Conservation (phyloP, 2,888 invertebrate genomes). For the Lacanobia oleracea region DNA sequence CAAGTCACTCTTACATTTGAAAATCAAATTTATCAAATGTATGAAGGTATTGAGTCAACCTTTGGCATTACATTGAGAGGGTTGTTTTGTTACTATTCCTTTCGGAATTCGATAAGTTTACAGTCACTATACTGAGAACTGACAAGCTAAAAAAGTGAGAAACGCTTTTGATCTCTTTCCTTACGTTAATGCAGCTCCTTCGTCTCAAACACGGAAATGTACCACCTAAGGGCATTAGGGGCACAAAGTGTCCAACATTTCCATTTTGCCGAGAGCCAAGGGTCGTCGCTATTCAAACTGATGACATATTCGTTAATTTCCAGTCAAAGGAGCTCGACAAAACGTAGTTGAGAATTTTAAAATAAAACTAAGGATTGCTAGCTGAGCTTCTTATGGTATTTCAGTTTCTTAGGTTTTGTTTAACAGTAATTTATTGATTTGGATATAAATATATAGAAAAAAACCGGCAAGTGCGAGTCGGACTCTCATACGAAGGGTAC, state of each 20-base stretch:
- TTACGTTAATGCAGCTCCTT: constrained; percentile 23
- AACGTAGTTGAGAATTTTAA: constrained; percentile 1
- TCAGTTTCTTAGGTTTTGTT: background rate
- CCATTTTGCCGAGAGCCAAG: background rate
- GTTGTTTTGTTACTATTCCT: background rate
- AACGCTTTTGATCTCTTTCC: constrained; percentile 29
- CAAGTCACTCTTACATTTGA: background rate
- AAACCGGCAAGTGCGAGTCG: no score
- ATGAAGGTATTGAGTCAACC: constrained; percentile 7
- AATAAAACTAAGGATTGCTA: background rate
- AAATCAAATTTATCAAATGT: constrained; percentile 3
- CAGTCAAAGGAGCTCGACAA: background rate
- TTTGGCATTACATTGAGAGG: constrained; percentile 8
- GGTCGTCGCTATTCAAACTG: constrained; percentile 1
- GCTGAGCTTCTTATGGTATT: no score
- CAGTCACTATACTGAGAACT: background rate
- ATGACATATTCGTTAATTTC: constrained; percentile 20
- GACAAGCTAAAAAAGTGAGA: background rate
- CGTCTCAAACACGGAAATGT: constrained; percentile 9
- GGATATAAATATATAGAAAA: no score
- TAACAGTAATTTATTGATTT: background rate
- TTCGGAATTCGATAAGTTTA: constrained; percentile 7
- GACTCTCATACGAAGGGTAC: no score
- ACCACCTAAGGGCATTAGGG: constrained; percentile 10
- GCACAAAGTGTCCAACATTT: constrained; percentile 1